Percentiles rank a stretch among this genome's conserved stretches.
These are phyloP conservation scores for Coecobrya sp. DNA, from an alignment of 2,888 invertebrate genomes.

Conservation along the genomic window DNA sequence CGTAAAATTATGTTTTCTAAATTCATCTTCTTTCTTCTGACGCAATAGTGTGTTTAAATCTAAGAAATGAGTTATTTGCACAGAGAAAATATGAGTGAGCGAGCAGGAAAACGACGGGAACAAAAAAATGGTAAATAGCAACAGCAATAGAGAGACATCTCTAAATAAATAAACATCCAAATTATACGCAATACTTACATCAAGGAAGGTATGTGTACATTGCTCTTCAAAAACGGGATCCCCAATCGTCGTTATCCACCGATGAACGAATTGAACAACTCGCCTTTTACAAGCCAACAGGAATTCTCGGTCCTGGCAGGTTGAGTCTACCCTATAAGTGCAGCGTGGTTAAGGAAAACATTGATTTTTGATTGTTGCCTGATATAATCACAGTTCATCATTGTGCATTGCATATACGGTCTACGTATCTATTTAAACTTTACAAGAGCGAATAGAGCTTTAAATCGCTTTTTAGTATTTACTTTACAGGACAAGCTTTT, in stretches of 20 bases:
- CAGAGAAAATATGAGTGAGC: neutral
- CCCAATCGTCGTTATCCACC: constrained; percentile 92
- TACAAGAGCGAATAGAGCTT: constrained; percentile 1
- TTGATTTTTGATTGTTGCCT: constrained; percentile 77
- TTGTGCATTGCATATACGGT: constrained; percentile 25
- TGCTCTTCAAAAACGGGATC: constrained; percentile 93
- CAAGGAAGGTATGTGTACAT: constrained; percentile 91
- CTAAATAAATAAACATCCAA: constrained; percentile 21
- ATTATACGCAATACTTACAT: constrained; percentile 88
- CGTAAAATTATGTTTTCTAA: neutral
- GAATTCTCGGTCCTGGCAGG: constrained; percentile 90
- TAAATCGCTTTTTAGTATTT: constrained; percentile 32
- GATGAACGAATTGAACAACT: constrained; percentile 93
- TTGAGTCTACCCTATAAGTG: constrained; percentile 87
- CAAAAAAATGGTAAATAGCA: constrained; percentile 32
- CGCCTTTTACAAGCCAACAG: constrained; percentile 91
- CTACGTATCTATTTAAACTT: constrained; percentile 21
- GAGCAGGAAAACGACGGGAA: neutral
- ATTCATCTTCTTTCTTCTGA: neutral
- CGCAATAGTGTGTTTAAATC: neutral
- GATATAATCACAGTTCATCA: constrained; percentile 45
- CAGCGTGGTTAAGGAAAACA: constrained; percentile 85
- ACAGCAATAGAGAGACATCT: neutral
- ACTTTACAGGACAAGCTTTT: constrained; percentile 15
- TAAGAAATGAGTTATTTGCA: constrained; percentile 21